phyloP scores from a whole-genome alignment of 2,113 vertebrate species.

The Capreolus pygargus region DNA sequence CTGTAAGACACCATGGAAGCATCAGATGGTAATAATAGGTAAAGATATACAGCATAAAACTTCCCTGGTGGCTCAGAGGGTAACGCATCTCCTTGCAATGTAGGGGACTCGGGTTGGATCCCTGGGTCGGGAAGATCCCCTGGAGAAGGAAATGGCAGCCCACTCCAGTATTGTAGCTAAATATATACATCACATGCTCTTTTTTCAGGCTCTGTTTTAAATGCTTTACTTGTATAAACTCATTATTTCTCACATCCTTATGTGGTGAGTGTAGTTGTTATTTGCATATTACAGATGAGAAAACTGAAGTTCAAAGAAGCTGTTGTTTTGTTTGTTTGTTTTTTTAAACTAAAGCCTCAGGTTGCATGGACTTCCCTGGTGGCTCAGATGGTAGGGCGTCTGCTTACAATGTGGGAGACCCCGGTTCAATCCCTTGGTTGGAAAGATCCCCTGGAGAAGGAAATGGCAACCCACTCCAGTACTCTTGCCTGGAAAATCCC shows the following conservation, averaged over 20 bases:
- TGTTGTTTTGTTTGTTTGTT: neutral
- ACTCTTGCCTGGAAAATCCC: neutral
- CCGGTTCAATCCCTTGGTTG: neutral
- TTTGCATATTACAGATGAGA: neutral
- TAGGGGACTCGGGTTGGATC: no score
- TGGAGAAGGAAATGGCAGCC: no score
- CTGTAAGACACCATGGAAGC: neutral
- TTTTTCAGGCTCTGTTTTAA: neutral
- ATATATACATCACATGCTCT: neutral
- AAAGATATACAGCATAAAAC: neutral
- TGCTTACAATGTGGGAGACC: neutral
- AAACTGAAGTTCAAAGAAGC: neutral
- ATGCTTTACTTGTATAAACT: neutral
- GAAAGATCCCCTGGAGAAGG: neutral
- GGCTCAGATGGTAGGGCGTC: neutral
- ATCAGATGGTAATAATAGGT: neutral
- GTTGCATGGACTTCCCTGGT: neutral
- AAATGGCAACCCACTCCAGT: neutral
- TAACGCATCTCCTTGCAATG: no score
- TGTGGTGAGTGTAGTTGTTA: neutral
- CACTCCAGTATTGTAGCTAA: neutral
- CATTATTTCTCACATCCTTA: neutral
- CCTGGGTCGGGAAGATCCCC: no score
- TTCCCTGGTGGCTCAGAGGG: no score
- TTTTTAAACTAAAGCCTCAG: neutral